Base-by-base conservation (phyloP, 2,888 invertebrate species). In the Coremacera marginata region DNA sequence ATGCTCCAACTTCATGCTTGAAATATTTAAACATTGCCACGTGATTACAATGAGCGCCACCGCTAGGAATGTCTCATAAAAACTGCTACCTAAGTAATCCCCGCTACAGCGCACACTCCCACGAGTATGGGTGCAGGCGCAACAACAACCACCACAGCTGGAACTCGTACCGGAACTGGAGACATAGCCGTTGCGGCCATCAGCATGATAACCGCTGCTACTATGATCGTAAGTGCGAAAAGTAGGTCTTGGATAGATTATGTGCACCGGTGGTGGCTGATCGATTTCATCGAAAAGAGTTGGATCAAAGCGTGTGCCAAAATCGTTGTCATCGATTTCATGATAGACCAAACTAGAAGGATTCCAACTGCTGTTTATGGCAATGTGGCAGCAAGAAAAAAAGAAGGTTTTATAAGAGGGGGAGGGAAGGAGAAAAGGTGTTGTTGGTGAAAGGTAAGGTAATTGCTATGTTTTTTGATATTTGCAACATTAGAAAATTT, bases 221-320 rank as follows among this genome's bases (percentile, higher is more conserved):
- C 65, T 77, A 65, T 77, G 73, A 27, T 71, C 70, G 57, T 72
- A 74, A 81, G 76, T 62, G 31, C 55, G 84, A 34, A 83, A 84
- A 14, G 86, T 85, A 44, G 93, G 93, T 84, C 92, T 92, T 70
- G 93, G 93, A 89, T 93, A 93, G 84, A 93, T 91, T 85, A 93
- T 93, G 87, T 93, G 93, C 77, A 93, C 93, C 76, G 93, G 93
- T 73, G 93, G 93, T 63, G 93, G 93, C 80, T 93, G 92, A 83
- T 92, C 91, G 82, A 93, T 90, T 82, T 92, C 92, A 86, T 93
- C 93, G 83, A 93, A 93, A 83, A 91, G 91, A 83, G 92, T 86
- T 11, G 88, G 88, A 85, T 90, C 89, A 77, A 87, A 89, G 37
- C 86, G 84, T 78, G 72, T 84, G 5, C 74, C 74, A 67, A 84